Evolutionary conservation across 1,140 invertebrate genomes (phyloP).

Genomic region (Lepidotrigona ventralis): DNA sequence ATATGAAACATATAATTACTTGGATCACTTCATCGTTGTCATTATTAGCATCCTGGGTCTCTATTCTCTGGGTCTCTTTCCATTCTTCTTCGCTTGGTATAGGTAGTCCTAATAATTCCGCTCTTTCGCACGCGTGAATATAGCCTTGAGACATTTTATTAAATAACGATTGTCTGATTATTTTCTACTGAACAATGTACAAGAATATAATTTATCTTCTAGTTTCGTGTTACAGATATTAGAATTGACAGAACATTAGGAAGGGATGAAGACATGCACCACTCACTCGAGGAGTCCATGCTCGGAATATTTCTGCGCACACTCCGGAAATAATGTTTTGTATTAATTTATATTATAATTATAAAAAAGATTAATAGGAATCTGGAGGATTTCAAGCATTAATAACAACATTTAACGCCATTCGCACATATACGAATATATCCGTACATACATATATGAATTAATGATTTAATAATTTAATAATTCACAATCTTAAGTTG

Average conservation of each 20-base stretch:
- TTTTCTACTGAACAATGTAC: neutral
- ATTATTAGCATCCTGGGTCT: slow-evolving; percentile 52
- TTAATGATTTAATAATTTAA: neutral
- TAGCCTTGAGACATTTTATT: slow-evolving; percentile 78
- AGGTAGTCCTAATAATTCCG: slow-evolving; percentile 86
- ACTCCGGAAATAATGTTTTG: slow-evolving; percentile 34
- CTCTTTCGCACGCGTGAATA: slow-evolving; percentile 86
- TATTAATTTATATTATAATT: neutral
- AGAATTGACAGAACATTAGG: slow-evolving; percentile 25
- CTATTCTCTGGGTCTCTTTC: slow-evolving; percentile 60
- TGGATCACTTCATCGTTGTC: slow-evolving; percentile 60
- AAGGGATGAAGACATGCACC: slow-evolving; percentile 14
- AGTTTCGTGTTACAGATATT: neutral
- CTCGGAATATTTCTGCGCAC: slow-evolving; percentile 67
- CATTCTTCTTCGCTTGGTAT: slow-evolving; percentile 85
- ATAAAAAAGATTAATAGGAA: neutral
- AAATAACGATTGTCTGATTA: neutral
- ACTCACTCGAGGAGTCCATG: slow-evolving; percentile 65
- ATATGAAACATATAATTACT: slow-evolving; percentile 57
- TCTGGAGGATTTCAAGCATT: neutral
- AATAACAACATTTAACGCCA: neutral
- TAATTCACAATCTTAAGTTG: neutral
- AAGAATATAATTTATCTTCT: neutral
- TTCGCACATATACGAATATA: neutral
- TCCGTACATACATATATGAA: neutral